Percentiles rank a stretch among this genome's conserved stretches.
These are phyloP conservation scores for Hypothenemus hampei DNA, from an alignment of 1,140 invertebrate species.

Conservation along the genomic window DNA sequence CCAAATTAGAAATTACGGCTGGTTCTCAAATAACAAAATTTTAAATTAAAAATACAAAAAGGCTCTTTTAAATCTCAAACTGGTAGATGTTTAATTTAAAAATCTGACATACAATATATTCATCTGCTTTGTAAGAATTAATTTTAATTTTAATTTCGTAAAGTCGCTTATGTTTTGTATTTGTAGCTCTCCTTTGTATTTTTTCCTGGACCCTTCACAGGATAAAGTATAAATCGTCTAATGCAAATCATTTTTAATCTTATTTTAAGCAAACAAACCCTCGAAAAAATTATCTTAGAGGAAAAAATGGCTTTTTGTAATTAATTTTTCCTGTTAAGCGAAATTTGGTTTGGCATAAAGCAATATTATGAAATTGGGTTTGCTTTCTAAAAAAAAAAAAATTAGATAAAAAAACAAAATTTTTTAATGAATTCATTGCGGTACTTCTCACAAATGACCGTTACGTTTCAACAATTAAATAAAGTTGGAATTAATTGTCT, in stretches of 20 bases:
- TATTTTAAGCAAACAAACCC: conserved; percentile 22
- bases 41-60: too few relatives aligned
- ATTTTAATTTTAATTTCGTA: conserved; percentile 23
- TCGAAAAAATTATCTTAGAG: conserved; percentile 14
- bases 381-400: too few relatives aligned
- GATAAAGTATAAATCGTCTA: conserved; percentile 21
- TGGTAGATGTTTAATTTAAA: conserved; percentile 17
- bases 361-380: too few relatives aligned
- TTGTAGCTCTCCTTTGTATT: conserved; percentile 22
- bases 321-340: conserved; percentile 8
- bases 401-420: too few relatives aligned
- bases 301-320: conserved; percentile 17
- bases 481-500: neutral
- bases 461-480: too few relatives aligned
- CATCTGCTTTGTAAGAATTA: conserved; percentile 15
- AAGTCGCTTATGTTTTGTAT: conserved; percentile 22
- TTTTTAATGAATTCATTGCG: too few relatives aligned
- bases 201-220: conserved; percentile 7
- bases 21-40: too few relatives aligned
- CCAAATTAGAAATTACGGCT: too few relatives aligned
- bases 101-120: neutral
- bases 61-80: too few relatives aligned
- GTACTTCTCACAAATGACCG: too few relatives aligned
- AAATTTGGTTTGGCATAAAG: too few relatives aligned
- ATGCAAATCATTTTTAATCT: conserved; percentile 25